Base-by-base conservation (phyloP, 2,113 vertebrate species). In the Myrmecophaga tridactyla region DNA sequence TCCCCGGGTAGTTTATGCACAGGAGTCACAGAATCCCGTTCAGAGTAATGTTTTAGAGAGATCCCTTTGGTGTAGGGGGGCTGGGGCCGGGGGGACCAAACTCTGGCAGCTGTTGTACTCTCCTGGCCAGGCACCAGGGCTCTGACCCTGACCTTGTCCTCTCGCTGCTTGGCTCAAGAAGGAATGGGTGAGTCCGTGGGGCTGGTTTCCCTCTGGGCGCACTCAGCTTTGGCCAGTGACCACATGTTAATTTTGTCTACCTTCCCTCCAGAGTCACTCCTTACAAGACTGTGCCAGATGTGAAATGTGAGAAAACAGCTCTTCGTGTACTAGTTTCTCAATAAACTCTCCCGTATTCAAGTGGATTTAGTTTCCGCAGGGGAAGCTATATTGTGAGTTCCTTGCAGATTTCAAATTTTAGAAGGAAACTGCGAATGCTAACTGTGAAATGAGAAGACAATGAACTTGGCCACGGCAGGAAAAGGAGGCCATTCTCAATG, bases 201-300 rank as follows among this genome's bases (percentile, higher is more conserved):
- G 15, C 1, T 4, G 23, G 34, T 36, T 41, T 25, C 13, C 6
- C 29, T 25, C 1, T 0, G 10, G 0, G 9, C 3, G 29, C 39
- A 9, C 46, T 36, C 36, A 17, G 29, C 65, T 23, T 23, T 23
- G 1, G 43, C 12, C 21, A 0, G 7, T 0, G 15, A 29, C 14
- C 20, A 6, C 0, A 0, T 6, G 20, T 29, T 41, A 7, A 20
- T 7, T 7, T 63, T 7, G 1, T 36, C 25, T 15, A 4, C 56
- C 31, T 27, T 20, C 7, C 12, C n/a, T 1, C 2, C 8, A 1
- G 0, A 7, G 17, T 39, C 72, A 6, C 62, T 53, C 53, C 39
- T 43, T 1, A 36, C 21, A 60, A 48, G 46, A 43, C 29, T 12
- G 10, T 12, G 41, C 23, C 48, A 13, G 25, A 1, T 3, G 7